These are phyloP conservation scores for Wiebesia pumilae DNA, from an alignment of 1,140 invertebrate species.

Conservation along the genomic window DNA sequence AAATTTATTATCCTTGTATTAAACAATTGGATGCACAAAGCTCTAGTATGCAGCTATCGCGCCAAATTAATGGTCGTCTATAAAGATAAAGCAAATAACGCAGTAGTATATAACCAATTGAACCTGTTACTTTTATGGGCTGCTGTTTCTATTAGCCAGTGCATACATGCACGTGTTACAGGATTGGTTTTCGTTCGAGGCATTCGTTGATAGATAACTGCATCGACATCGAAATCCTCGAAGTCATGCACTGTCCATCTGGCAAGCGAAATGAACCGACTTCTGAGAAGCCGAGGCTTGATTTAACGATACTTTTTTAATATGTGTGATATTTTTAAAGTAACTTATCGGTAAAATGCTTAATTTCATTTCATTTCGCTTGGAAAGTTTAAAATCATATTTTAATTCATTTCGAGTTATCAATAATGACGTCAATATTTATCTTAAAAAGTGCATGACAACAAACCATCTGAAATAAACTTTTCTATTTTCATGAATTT, in stretches of 20 bases:
- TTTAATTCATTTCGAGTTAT: neutral
- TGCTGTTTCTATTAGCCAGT: neutral
- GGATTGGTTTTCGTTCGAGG: slow-evolving; percentile 27
- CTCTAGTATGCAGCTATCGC: neutral
- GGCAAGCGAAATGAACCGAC: neutral
- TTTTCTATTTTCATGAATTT: neutral
- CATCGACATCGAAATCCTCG: slow-evolving; percentile 30
- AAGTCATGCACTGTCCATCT: slow-evolving; percentile 11
- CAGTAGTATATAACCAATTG: neutral
- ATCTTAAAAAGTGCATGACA: neutral
- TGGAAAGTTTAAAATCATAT: neutral
- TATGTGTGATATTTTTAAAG: neutral
- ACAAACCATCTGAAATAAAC: neutral
- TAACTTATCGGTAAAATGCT: neutral
- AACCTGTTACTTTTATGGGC: neutral
- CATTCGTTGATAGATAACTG: slow-evolving; percentile 24
- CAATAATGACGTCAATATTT: neutral
- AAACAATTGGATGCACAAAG: neutral
- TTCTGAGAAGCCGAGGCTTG: slow-evolving; percentile 11
- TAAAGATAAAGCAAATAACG: slow-evolving; percentile 25
- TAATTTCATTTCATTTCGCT: neutral
- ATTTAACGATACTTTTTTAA: neutral
- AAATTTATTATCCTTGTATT: too few species aligned
- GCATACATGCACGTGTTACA: neutral
- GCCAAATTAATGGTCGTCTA: slow-evolving; percentile 26